These are phyloP conservation scores for Trinectes maculatus DNA, from an alignment of 2,113 vertebrate genomes.

Conservation along the genomic window DNA sequence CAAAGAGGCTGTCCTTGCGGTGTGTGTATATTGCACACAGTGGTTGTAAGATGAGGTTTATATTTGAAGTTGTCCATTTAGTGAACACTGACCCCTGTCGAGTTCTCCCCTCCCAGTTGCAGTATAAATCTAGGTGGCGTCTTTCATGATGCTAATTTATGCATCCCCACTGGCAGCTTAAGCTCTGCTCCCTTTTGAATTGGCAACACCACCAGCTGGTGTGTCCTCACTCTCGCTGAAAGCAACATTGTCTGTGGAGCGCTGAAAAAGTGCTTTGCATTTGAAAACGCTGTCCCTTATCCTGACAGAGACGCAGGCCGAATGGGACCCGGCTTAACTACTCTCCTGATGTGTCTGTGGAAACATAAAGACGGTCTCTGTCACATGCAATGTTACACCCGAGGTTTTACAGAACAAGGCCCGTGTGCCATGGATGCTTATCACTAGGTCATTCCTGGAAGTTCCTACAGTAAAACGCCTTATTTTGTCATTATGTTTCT, in stretches of 20 bases:
- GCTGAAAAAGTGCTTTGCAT: slow-evolving; percentile 39
- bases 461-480: background rate
- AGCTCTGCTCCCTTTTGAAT: slow-evolving; percentile 67
- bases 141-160: slow-evolving; percentile 77
- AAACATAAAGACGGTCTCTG: slow-evolving; percentile 57
- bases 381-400: slow-evolving; percentile 58
- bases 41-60: slow-evolving; percentile 42
- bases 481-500: slow-evolving; percentile 27
- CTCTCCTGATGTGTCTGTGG: slow-evolving; percentile 44
- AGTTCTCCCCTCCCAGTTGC: slow-evolving; percentile 60
- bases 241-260: slow-evolving; percentile 64
- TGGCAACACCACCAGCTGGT: slow-evolving; percentile 69
- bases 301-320: slow-evolving; percentile 56
- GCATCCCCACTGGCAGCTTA: slow-evolving; percentile 72
- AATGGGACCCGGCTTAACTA: slow-evolving; percentile 32
- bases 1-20: slow-evolving; percentile 9
- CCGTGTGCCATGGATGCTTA: slow-evolving; percentile 43
- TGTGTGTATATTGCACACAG: slow-evolving; percentile 14
- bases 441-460: slow-evolving; percentile 32
- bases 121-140: slow-evolving; percentile 69
- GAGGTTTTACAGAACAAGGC: slow-evolving; percentile 30
- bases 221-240: slow-evolving; percentile 63
- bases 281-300: slow-evolving; percentile 55
- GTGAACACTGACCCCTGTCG: slow-evolving; percentile 69
- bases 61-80: slow-evolving; percentile 62